A percentile compares a stretch with the other conserved stretches of the same genome.
Conservation (phyloP, 2,888 invertebrate species). For the Tanypteryx hageni region DNA sequence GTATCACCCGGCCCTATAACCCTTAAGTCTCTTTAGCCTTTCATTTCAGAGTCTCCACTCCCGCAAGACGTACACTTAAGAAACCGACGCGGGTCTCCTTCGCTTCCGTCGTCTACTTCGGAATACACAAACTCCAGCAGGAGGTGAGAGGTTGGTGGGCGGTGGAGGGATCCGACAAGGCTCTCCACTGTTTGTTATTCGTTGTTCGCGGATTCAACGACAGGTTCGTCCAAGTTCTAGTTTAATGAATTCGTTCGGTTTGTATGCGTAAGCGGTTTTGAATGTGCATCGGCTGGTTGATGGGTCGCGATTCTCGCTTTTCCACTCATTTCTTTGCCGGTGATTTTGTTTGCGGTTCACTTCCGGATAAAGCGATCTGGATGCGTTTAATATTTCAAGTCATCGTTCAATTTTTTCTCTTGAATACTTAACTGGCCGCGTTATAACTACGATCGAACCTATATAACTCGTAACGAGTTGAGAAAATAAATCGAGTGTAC, state of each 20-base stretch:
- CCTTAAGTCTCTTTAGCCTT: background rate
- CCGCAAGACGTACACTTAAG: background rate
- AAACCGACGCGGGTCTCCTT: background rate
- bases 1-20: background rate
- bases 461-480: no score
- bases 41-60: constrained; percentile 16
- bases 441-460: no score
- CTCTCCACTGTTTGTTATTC: background rate
- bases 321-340: background rate
- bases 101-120: background rate
- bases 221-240: background rate
- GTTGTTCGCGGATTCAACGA: background rate
- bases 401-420: no score
- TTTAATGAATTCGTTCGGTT: background rate
- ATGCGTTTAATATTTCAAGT: no score
- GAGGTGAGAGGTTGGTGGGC: background rate
- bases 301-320: background rate
- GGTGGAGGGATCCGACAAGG: background rate
- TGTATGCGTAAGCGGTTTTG: background rate
- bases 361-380: background rate
- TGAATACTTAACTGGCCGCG: no score
- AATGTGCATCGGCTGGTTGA: no score
- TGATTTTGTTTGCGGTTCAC: background rate
- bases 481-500: no score
- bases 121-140: background rate